phyloP scores from a whole-genome alignment of 2,888 invertebrate genomes.

The Congeria kusceri region DNA sequence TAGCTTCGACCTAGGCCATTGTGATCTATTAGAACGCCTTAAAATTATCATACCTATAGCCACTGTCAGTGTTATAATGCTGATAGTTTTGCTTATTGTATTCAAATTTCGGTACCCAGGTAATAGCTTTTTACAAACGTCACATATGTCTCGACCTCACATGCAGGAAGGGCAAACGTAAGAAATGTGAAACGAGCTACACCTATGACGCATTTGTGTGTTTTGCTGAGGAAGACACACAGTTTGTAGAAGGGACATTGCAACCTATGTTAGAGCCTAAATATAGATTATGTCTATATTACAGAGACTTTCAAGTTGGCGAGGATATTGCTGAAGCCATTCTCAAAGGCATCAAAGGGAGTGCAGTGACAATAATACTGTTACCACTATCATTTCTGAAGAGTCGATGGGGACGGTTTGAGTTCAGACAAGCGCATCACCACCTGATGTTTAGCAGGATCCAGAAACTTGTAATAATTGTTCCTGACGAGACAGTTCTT shows the following conservation, averaged over 20 bases:
- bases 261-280: slow-evolving; percentile 34
- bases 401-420: slow-evolving; percentile 42
- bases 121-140: slow-evolving; percentile 16
- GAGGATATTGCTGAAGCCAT: slow-evolving; percentile 44
- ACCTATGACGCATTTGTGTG: slow-evolving; percentile 39
- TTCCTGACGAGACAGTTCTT: slow-evolving; percentile 26
- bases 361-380: slow-evolving; percentile 26
- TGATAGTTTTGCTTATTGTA: background rate
- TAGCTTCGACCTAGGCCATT: background rate
- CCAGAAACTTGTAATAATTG: slow-evolving; percentile 25
- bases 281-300: slow-evolving; percentile 35
- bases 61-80: background rate
- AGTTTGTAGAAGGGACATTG: slow-evolving; percentile 12
- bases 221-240: slow-evolving; percentile 34
- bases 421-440: slow-evolving; percentile 34
- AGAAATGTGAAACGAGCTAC: background rate
- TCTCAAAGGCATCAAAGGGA: slow-evolving; percentile 29
- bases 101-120: slow-evolving; percentile 27
- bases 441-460: slow-evolving; percentile 11
- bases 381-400: slow-evolving; percentile 25
- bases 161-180: background rate
- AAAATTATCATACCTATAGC: slow-evolving; percentile 14
- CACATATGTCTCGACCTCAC: background rate
- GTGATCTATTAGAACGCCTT: background rate
- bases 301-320: slow-evolving; percentile 36